Conservation (phyloP, 1,140 invertebrate genomes). For the Drosophila insularis region DNA sequence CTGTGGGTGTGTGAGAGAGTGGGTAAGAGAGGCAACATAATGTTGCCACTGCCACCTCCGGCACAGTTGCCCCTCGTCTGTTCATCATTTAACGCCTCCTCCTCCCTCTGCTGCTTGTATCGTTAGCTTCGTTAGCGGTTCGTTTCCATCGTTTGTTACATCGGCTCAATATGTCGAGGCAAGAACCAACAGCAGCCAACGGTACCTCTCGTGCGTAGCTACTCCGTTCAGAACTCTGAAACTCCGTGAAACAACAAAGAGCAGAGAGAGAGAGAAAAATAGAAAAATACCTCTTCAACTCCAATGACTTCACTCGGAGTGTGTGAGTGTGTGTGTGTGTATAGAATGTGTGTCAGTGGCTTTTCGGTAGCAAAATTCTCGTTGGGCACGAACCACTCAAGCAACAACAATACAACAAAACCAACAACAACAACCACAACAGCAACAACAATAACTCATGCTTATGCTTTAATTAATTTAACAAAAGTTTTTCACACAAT, state of each 20-base stretch:
- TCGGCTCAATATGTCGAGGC: slow-evolving; percentile 36
- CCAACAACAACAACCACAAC: slow-evolving; percentile 26
- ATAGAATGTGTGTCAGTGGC: slow-evolving; percentile 74
- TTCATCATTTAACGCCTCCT: background rate
- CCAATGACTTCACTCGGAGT: slow-evolving; percentile 28
- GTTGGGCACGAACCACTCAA: slow-evolving; percentile 67
- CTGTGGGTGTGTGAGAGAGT: slow-evolving; percentile 12
- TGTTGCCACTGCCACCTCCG: slow-evolving; percentile 48
- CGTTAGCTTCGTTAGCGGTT: slow-evolving; percentile 44
- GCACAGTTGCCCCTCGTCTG: background rate
- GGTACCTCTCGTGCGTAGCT: slow-evolving; percentile 52
- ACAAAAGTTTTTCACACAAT: slow-evolving; percentile 1
- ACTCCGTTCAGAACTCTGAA: background rate
- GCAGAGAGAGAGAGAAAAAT: background rate
- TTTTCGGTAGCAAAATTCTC: slow-evolving; percentile 59
- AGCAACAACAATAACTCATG: slow-evolving; percentile 22
- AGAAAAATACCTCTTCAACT: slow-evolving; percentile 31
- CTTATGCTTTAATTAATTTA: slow-evolving; percentile 62
- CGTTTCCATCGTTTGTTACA: slow-evolving; percentile 37
- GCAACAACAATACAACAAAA: slow-evolving; percentile 8
- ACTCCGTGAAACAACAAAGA: slow-evolving; percentile 3
- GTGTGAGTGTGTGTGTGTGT: slow-evolving; percentile 30
- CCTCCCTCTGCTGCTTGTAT: slow-evolving; percentile 2
- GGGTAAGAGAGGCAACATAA: slow-evolving; percentile 49
- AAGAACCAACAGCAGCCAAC: background rate